Percentiles rank a stretch among this genome's conserved stretches.
Conservation (phyloP, 2,888 invertebrate species). For the Peribatodes rhomboidaria region DNA sequence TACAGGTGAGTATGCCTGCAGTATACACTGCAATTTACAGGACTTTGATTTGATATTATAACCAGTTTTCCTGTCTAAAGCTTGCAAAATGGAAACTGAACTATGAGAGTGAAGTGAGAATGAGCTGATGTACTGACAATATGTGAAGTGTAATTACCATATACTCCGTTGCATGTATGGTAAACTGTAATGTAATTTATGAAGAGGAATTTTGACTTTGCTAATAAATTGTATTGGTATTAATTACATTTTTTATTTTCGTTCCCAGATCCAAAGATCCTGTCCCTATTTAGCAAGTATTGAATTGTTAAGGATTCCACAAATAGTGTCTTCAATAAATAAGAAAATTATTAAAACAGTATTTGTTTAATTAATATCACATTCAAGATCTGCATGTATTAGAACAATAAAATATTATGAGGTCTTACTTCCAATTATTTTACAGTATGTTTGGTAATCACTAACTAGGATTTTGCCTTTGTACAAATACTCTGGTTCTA, state of each 20-base stretch:
- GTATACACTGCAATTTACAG: slow-evolving; percentile 18
- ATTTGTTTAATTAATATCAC: slow-evolving; percentile 35
- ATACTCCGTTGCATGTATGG: slow-evolving; percentile 2
- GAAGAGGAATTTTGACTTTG: slow-evolving; percentile 53
- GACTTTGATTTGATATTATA: slow-evolving; percentile 51
- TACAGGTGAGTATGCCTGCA: slow-evolving; percentile 59
- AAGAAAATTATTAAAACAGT: not conserved
- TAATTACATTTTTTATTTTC: slow-evolving; percentile 66
- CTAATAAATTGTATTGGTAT: slow-evolving; percentile 70
- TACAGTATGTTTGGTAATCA: slow-evolving; percentile 81
- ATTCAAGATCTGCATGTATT: slow-evolving; percentile 4
- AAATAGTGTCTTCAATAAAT: slow-evolving; percentile 19
- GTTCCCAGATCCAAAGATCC: slow-evolving; percentile 81
- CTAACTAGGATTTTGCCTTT: slow-evolving; percentile 78
- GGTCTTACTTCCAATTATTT: slow-evolving; percentile 67
- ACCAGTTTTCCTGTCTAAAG: slow-evolving; percentile 78
- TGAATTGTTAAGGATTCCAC: slow-evolving; percentile 27
- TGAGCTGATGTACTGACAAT: slow-evolving; percentile 58
- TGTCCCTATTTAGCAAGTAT: slow-evolving; percentile 61
- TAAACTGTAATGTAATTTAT: slow-evolving; percentile 60
- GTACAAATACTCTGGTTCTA: slow-evolving; percentile 74
- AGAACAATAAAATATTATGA: slow-evolving; percentile 7
- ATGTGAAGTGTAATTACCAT: slow-evolving; percentile 70
- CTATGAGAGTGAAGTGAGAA: slow-evolving; percentile 72
- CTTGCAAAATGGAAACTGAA: slow-evolving; percentile 81